A percentile compares a stretch with the other conserved stretches of the same genome.
phyloP scores from a whole-genome alignment of 2,888 invertebrate genomes.

The Psylliodes chrysocephalus region DNA sequence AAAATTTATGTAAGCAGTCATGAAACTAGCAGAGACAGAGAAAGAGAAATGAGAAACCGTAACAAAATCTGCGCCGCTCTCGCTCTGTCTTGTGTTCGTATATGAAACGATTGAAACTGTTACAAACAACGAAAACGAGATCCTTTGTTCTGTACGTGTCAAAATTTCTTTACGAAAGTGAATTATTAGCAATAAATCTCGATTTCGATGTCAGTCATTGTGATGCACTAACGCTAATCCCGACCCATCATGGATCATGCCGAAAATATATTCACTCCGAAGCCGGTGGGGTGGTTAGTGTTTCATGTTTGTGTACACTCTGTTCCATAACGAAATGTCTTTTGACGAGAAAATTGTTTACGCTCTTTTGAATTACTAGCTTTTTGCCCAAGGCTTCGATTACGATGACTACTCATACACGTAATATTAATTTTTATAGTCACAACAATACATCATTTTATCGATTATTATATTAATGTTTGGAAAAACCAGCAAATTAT shows the following conservation, averaged over 20 bases:
- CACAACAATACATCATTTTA: too few species aligned
- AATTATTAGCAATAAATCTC: conserved; percentile 66
- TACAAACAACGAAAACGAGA: conserved; percentile 49
- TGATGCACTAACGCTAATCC: conserved; percentile 32
- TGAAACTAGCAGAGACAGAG: conserved; percentile 1
- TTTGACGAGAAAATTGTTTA: too few species aligned
- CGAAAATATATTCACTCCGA: background rate
- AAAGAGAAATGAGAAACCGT: conserved; percentile 43
- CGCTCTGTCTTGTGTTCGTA: background rate
- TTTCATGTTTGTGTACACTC: too few species aligned
- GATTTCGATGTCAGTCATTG: conserved; percentile 63
- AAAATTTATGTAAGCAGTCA: conserved; percentile 27
- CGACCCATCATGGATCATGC: background rate
- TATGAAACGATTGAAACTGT: conserved; percentile 22
- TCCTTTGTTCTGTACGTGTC: conserved; percentile 63
- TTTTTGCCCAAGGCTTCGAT: too few species aligned
- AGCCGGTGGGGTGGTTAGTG: background rate
- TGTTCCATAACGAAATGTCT: too few species aligned
- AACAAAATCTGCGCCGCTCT: conserved; percentile 38
- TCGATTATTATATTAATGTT: too few species aligned
- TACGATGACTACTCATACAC: too few species aligned
- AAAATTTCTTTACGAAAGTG: conserved; percentile 62
- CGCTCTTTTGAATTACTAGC: too few species aligned
- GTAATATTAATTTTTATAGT: too few species aligned
- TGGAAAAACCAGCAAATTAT: too few species aligned